These are phyloP conservation scores for Heliopora coerulea DNA, from an alignment of 92 coral and sea anemone species.

Conservation along the genomic window DNA sequence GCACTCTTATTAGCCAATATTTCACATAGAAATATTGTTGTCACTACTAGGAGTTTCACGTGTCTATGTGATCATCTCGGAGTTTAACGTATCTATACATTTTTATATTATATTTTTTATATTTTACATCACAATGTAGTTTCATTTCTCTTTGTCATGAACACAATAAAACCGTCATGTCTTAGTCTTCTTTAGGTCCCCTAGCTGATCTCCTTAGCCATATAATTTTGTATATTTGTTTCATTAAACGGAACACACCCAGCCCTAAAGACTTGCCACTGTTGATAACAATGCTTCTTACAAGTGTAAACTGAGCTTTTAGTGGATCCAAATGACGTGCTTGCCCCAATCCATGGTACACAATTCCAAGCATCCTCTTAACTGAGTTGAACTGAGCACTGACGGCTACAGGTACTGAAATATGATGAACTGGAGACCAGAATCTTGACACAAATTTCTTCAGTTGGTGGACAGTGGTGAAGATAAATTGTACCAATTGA, in stretches of 20 bases:
- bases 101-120: no score
- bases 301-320: constrained; percentile 71
- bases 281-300: constrained; percentile 84
- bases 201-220: constrained; percentile 37
- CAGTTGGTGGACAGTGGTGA: constrained; percentile 54
- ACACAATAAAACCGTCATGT: neutral
- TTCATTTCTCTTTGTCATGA: neutral
- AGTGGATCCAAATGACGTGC: constrained; percentile 83
- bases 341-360: constrained; percentile 63
- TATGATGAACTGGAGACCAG: constrained; percentile 57
- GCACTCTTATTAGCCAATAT: no score
- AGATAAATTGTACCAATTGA: neutral
- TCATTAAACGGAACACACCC: constrained; percentile 56
- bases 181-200: constrained; percentile 4
- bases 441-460: constrained; percentile 48
- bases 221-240: constrained; percentile 5
- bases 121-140: no score
- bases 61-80: no score
- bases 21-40: no score
- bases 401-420: constrained; percentile 50
- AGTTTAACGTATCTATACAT: no score
- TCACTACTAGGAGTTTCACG: no score
- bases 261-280: constrained; percentile 89
- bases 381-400: constrained; percentile 49
- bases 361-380: constrained; percentile 26